phyloP scores from a whole-genome alignment of 2,797 vertebrate species.

The Urophycis tenuis region DNA sequence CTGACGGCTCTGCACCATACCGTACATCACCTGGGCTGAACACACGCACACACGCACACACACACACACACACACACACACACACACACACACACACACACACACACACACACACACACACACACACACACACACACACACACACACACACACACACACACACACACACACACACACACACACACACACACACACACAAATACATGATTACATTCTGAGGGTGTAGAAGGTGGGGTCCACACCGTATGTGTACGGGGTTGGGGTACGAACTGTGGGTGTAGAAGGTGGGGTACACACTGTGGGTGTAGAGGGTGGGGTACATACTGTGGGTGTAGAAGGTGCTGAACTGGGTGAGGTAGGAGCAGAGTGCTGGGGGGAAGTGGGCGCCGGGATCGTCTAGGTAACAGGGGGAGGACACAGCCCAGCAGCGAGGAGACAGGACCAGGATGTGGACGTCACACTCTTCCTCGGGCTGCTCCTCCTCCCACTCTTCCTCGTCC shows the following conservation, averaged over 20 bases:
- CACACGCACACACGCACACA: constrained; percentile 8
- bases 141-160: too few relatives aligned
- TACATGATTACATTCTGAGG: too few relatives aligned
- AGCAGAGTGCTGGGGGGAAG: constrained; percentile 73
- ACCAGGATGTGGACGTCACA: constrained; percentile 76
- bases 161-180: too few relatives aligned
- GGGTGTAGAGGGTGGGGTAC: constrained; percentile 78
- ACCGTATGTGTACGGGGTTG: constrained; percentile 72
- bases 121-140: too few relatives aligned
- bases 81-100: constrained; percentile 9
- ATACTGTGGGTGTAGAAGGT: constrained; percentile 85
- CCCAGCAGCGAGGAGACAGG: constrained; percentile 89
- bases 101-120: too few relatives aligned
- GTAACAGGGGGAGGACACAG: constrained; percentile 78
- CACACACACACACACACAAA: too few relatives aligned
- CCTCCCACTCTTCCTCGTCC: constrained; percentile 55
- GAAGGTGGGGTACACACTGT: constrained; percentile 67
- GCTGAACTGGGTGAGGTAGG: constrained; percentile 74
- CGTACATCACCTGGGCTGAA: constrained; percentile 74
- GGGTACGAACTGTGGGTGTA: constrained; percentile 69
- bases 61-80: too few relatives aligned
- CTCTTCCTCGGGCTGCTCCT: constrained; percentile 62
- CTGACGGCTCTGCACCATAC: constrained; percentile 51
- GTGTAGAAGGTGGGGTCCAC: background rate
- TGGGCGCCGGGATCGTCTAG: constrained; percentile 71